phyloP scores from a whole-genome alignment of 2,888 invertebrate species.

The Sepioteuthis lessoniana region DNA sequence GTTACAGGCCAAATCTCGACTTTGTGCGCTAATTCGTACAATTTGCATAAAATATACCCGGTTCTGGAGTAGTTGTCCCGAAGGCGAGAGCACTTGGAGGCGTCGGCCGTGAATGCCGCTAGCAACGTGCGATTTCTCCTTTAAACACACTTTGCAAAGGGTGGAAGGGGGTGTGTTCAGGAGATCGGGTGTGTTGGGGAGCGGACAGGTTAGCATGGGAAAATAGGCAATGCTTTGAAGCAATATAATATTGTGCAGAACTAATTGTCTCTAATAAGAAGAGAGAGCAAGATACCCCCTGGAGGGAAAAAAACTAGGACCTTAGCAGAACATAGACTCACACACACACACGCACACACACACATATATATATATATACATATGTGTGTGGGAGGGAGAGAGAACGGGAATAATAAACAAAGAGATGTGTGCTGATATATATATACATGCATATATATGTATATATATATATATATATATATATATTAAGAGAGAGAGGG shows the following conservation, averaged over 20 bases:
- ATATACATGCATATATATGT: not conserved
- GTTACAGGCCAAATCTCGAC: conserved; percentile 33
- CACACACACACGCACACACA: too few relatives aligned
- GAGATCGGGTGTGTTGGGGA: not conserved
- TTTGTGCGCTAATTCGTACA: not conserved
- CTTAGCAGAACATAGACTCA: not conserved
- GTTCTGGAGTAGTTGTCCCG: not conserved
- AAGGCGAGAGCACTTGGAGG: not conserved
- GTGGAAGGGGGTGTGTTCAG: too few relatives aligned
- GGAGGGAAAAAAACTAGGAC: not conserved
- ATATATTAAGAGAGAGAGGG: too few relatives aligned
- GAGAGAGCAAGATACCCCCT: not conserved
- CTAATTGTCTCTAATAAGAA: conserved; percentile 8
- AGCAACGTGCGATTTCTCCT: not conserved
- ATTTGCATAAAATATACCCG: conserved; percentile 33
- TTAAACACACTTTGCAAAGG: not conserved
- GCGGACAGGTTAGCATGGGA: not conserved
- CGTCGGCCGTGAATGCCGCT: not conserved
- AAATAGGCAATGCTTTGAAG: not conserved
- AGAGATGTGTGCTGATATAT: not conserved
- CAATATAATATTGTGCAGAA: not conserved
- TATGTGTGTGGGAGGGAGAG: too few relatives aligned
- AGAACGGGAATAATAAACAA: too few relatives aligned
- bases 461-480: not conserved
- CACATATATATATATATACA: too few relatives aligned